A percentile compares a stretch with the other conserved stretches of the same genome.
These are phyloP conservation scores for Indicator indicator DNA, from an alignment of 2,113 vertebrate species.

Conservation along the genomic window DNA sequence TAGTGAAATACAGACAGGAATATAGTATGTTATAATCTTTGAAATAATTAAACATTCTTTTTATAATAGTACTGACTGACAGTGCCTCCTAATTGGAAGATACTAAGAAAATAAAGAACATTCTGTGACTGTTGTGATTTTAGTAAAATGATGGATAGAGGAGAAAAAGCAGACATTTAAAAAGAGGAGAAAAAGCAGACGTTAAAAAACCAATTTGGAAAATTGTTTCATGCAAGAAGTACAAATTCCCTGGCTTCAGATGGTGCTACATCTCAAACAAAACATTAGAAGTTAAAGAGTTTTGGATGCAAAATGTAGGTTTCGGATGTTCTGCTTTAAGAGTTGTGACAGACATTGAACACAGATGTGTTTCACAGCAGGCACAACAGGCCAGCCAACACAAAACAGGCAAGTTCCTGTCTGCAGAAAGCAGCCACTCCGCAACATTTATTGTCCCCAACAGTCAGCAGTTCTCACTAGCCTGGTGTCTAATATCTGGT, in stretches of 20 bases:
- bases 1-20: background rate
- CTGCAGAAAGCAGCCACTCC: fast-evolving
- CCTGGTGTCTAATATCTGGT: background rate
- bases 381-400: background rate
- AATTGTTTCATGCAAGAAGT: background rate
- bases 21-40: background rate
- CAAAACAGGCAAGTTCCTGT: background rate
- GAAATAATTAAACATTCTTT: background rate
- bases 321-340: constrained; percentile 26
- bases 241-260: background rate
- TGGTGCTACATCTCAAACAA: background rate
- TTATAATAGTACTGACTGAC: background rate
- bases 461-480: background rate
- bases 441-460: background rate
- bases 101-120: background rate
- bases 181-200: background rate
- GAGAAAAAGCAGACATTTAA: background rate
- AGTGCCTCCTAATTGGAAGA: background rate
- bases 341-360: constrained; percentile 78
- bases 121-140: background rate
- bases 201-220: background rate
- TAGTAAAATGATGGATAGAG: background rate
- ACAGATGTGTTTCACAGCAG: constrained; percentile 3
- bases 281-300: background rate
- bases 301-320: background rate